Evolutionary conservation across 2,113 vertebrate species (phyloP).

Genomic region (Rafetus swinhoei): DNA sequence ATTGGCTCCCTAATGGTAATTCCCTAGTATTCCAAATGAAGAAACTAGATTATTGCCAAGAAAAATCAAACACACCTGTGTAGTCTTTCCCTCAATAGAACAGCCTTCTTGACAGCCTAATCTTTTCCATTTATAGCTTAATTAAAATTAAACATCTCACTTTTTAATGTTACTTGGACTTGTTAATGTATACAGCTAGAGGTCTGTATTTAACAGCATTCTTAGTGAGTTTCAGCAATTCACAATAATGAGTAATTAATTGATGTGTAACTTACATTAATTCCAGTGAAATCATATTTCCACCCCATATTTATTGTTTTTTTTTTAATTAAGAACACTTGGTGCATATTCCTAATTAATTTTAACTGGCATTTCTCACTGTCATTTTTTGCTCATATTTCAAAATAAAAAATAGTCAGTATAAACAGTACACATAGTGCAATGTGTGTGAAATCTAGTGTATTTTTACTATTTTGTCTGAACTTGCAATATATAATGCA

Average conservation of each 20-base stretch:
- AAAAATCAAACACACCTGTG: not conserved
- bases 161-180: not conserved
- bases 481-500: not conserved
- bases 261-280: not conserved
- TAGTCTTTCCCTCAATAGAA: not conserved
- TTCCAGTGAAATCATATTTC: not conserved
- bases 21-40: not conserved
- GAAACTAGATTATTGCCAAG: not conserved
- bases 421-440: not conserved
- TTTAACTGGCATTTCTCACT: not conserved
- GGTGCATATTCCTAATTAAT: not conserved
- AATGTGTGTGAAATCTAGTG: not conserved
- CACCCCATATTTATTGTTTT: fast-evolving
- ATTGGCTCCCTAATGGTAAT: not conserved
- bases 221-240: not conserved
- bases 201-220: not conserved
- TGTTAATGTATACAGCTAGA: not conserved
- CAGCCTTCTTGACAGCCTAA: not conserved
- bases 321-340: not conserved
- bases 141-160: not conserved
- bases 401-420: not conserved
- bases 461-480: not conserved
- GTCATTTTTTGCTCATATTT: not conserved
- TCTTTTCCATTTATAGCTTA: not conserved
- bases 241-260: not conserved